Percentiles rank a stretch among this genome's conserved stretches.
Evolutionary conservation across 2,888 invertebrate genomes (phyloP).

Genomic region (Drosophila borealis): DNA sequence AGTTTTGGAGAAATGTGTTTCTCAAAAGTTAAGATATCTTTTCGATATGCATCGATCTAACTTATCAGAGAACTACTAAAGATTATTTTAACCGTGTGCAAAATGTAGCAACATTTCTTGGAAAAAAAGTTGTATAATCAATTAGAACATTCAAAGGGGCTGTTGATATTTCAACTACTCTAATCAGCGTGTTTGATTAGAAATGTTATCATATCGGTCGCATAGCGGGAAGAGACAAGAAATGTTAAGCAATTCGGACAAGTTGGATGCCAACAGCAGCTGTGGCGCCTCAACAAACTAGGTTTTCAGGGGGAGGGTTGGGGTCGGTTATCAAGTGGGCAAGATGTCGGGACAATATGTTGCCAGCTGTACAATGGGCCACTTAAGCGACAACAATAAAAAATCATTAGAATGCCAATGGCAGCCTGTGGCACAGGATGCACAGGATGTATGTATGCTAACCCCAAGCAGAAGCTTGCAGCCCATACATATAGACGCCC

Average conservation of each 20-base stretch:
- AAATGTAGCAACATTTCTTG: not conserved
- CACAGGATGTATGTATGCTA: slow-evolving; percentile 36
- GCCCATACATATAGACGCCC: slow-evolving; percentile 21
- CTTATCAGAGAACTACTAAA: too few relatives aligned
- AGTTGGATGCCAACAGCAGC: slow-evolving; percentile 10
- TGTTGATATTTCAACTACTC: not conserved
- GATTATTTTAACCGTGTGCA: not conserved
- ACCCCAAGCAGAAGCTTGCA: slow-evolving; percentile 19
- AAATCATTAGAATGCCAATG: slow-evolving; percentile 77
- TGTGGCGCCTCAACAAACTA: slow-evolving; percentile 11
- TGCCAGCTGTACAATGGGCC: slow-evolving; percentile 78
- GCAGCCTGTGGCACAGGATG: slow-evolving; percentile 48
- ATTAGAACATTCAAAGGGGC: not conserved
- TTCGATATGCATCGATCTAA: not conserved
- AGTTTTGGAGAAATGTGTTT: too few relatives aligned
- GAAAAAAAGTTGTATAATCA: slow-evolving; percentile 6
- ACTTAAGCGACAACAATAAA: slow-evolving; percentile 78
- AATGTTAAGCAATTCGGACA: slow-evolving; percentile 21
- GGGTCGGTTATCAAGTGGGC: slow-evolving; percentile 37
- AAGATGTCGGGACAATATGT: slow-evolving; percentile 63
- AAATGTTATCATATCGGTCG: slow-evolving; percentile 24
- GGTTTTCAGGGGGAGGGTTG: not conserved
- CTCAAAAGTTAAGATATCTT: not conserved
- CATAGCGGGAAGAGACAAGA: not conserved
- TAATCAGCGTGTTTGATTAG: slow-evolving; percentile 24